Conservation (phyloP, 2,888 invertebrate genomes). For the Physocephala rufipes region DNA sequence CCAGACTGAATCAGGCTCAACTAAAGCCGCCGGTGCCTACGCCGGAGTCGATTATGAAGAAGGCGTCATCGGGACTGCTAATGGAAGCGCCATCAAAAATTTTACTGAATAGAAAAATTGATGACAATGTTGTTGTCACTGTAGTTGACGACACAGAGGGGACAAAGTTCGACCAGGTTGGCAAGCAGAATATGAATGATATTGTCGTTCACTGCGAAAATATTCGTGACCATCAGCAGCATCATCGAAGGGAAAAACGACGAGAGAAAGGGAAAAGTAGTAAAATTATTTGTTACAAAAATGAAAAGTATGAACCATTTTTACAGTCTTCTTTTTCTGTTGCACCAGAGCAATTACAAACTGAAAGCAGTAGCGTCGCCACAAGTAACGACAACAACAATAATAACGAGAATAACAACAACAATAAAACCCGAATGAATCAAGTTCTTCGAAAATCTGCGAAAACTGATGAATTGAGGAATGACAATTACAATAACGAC, state of each 20-base stretch:
- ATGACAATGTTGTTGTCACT: constrained; percentile 26
- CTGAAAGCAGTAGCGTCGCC: constrained; percentile 26
- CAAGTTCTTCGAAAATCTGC: too few species aligned
- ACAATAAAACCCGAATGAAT: constrained; percentile 12
- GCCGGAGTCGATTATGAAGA: constrained; percentile 14
- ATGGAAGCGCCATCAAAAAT: constrained; percentile 7
- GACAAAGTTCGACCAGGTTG: background rate
- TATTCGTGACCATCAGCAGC: constrained; percentile 7
- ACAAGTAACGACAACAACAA: constrained; percentile 33
- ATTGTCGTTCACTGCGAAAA: background rate
- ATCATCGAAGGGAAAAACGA: background rate
- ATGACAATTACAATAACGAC: constrained; percentile 9
- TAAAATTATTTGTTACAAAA: background rate
- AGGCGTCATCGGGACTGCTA: too few species aligned
- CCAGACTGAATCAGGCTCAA: too few species aligned
- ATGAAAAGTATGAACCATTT: constrained; percentile 5
- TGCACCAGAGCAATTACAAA: constrained; percentile 3
- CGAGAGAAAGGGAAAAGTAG: background rate
- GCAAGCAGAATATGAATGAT: background rate
- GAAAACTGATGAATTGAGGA: background rate
- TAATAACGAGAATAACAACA: constrained; percentile 30
- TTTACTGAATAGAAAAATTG: constrained; percentile 25
- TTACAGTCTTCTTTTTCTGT: constrained; percentile 3
- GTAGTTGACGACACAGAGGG: background rate
- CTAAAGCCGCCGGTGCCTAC: constrained; percentile 35